Evolutionary conservation across 1,140 invertebrate genomes (phyloP).

Genomic region (Odontomachus brunneus): DNA sequence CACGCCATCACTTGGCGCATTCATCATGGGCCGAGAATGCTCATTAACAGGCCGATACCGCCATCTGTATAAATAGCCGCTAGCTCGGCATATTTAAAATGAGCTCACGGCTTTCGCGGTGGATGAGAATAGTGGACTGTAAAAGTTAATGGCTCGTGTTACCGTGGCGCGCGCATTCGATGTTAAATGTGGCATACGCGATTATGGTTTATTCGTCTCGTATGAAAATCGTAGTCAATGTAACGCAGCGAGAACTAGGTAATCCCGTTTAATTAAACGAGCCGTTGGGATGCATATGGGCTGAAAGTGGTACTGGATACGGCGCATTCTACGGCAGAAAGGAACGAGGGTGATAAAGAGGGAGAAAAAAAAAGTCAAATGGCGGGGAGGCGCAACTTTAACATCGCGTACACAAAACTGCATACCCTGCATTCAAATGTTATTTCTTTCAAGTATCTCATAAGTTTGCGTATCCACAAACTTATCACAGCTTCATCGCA

Average conservation of each 20-base stretch:
- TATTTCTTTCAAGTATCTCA: too few species aligned
- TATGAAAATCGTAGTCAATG: background rate
- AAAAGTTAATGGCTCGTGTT: constrained; percentile 13
- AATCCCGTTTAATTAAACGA: constrained; percentile 16
- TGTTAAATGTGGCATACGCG: constrained; percentile 7
- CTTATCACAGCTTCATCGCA: too few species aligned
- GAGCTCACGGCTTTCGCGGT: background rate
- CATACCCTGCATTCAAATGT: too few species aligned
- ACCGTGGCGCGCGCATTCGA: background rate
- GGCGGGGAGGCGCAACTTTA: too few species aligned
- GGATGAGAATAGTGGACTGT: background rate
- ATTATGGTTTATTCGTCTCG: constrained; percentile 28
- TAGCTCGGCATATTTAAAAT: constrained; percentile 14
- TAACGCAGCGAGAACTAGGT: background rate
- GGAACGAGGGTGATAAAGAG: background rate
- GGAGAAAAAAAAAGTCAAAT: too few species aligned
- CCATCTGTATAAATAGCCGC: background rate
- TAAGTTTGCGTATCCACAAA: too few species aligned
- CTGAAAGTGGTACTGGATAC: background rate
- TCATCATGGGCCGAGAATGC: background rate
- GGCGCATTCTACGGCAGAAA: background rate
- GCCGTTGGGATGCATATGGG: background rate
- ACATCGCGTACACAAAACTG: too few species aligned
- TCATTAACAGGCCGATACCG: too few species aligned
- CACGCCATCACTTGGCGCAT: background rate